Evolutionary conservation across 2,797 vertebrate species (phyloP).

Genomic region (Notamacropus eugenii): DNA sequence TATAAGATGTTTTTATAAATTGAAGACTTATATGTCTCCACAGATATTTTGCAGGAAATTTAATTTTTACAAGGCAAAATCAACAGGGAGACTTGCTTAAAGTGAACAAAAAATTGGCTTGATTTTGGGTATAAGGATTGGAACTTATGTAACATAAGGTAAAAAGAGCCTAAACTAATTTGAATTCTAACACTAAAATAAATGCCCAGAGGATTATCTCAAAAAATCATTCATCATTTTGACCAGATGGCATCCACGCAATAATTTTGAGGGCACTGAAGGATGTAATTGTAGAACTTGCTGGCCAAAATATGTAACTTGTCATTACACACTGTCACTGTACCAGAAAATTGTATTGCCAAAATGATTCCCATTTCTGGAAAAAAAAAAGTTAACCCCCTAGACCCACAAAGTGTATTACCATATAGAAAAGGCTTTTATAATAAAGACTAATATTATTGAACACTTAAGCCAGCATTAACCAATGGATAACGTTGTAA

Average conservation of each 20-base stretch:
- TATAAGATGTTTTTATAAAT: neutral
- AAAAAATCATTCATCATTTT: neutral
- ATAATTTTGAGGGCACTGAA: constrained; percentile 27
- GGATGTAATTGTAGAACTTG: constrained; percentile 4
- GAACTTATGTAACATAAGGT: neutral
- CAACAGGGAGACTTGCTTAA: neutral
- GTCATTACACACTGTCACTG: constrained; percentile 13
- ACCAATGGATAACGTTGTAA: neutral
- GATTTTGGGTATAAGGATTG: constrained; percentile 13
- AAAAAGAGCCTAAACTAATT: constrained; percentile 12
- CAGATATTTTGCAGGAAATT: neutral
- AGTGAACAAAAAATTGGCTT: neutral
- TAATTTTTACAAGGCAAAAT: neutral
- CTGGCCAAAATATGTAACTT: neutral
- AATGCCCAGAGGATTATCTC: constrained; percentile 4
- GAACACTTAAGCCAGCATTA: neutral
- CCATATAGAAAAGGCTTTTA: neutral
- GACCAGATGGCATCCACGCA: neutral
- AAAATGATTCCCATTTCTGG: neutral
- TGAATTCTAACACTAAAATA: constrained; percentile 18
- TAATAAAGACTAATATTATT: neutral
- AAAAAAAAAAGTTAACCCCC: neutral
- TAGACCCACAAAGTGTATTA: neutral
- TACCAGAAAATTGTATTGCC: constrained; percentile 14
- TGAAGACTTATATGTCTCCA: neutral